Conservation (phyloP, 64 coral and sea anemone species). For the Trachythela sp. region DNA sequence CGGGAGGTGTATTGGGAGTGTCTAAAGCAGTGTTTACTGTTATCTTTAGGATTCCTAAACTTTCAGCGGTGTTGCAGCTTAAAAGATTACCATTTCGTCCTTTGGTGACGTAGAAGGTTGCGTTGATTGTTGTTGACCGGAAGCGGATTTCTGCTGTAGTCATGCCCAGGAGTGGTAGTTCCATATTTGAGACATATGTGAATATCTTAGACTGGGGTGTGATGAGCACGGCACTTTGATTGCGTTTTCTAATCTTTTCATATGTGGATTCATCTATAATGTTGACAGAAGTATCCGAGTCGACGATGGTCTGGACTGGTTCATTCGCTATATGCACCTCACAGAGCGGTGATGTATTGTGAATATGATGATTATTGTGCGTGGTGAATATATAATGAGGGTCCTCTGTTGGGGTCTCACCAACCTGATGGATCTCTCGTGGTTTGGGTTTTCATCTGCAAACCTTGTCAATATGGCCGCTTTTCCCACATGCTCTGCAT, state of each 20-base stretch:
- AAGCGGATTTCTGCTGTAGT: neutral
- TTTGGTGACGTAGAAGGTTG: constrained; percentile 2
- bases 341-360: constrained; percentile 42
- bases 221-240: neutral
- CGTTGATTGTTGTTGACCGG: neutral
- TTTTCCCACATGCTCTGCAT: constrained; percentile 46
- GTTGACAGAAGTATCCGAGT: constrained; percentile 63
- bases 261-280: constrained; percentile 47
- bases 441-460: constrained; percentile 47
- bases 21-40: constrained; percentile 22
- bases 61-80: constrained; percentile 37
- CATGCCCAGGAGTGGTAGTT: neutral
- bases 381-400: constrained; percentile 52
- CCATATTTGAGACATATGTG: neutral
- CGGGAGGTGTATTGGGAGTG: constrained; percentile 5
- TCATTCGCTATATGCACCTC: constrained; percentile 32
- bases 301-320: constrained; percentile 52
- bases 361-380: too few relatives aligned
- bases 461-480: constrained; percentile 48
- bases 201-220: constrained; percentile 18
- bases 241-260: constrained; percentile 5
- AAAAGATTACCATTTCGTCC: constrained; percentile 30
- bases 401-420: neutral
- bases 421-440: neutral
- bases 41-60: constrained; percentile 56